Percentiles rank a stretch among this genome's conserved stretches.
These are phyloP conservation scores for Periplaneta americana DNA, from an alignment of 1,140 invertebrate species.

Conservation along the genomic window DNA sequence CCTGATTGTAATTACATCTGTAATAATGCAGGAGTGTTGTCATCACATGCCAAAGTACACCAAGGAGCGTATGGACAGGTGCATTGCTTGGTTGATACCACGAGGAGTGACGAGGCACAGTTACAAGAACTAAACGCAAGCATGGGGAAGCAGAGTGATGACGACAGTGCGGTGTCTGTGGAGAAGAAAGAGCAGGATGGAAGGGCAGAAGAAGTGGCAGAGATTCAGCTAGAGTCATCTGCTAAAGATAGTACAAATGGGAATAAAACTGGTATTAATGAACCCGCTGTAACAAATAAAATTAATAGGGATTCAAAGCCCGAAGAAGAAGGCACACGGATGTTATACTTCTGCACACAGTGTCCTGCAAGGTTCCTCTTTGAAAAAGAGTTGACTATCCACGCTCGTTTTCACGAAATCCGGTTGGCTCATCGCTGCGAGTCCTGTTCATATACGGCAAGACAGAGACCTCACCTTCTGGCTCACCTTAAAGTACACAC, in stretches of 20 bases:
- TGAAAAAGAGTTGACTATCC: constrained; percentile 60
- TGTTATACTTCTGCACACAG: constrained; percentile 52
- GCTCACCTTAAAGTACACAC: constrained; percentile 74
- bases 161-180: no score
- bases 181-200: neutral
- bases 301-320: neutral
- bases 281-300: neutral
- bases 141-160: neutral
- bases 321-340: constrained; percentile 31
- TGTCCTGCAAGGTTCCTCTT: constrained; percentile 70
- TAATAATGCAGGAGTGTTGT: constrained; percentile 65
- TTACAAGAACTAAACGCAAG: constrained; percentile 47
- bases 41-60: constrained; percentile 74
- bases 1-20: constrained; percentile 77
- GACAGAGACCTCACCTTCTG: constrained; percentile 60
- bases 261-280: neutral
- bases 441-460: constrained; percentile 71
- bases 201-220: constrained; percentile 23
- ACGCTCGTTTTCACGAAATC: constrained; percentile 60
- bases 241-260: neutral
- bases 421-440: constrained; percentile 60
- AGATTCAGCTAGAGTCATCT: constrained; percentile 13
- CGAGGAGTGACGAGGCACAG: constrained; percentile 58
- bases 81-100: constrained; percentile 60
- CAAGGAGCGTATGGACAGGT: constrained; percentile 60